These are phyloP conservation scores for Pterostichus niger DNA, from an alignment of 2,888 invertebrate species.

Conservation along the genomic window DNA sequence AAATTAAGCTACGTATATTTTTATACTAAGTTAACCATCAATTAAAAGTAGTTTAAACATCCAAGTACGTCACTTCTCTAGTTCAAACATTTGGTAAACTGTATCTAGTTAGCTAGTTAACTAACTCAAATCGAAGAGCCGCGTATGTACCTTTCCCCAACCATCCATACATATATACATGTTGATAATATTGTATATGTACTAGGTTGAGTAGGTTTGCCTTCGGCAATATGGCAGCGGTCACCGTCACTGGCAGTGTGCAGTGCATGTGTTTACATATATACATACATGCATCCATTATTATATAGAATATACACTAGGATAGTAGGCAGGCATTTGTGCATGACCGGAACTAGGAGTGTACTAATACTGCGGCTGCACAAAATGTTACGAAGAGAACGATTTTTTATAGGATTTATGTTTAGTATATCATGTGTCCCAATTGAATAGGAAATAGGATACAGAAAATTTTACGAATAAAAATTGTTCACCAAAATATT, in stretches of 20 bases:
- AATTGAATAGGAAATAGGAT: too few species aligned
- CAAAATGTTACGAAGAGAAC: too few species aligned
- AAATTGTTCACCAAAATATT: too few species aligned
- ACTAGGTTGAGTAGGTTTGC: neutral
- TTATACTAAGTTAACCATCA: too few species aligned
- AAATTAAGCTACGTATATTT: too few species aligned
- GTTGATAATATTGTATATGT: constrained; percentile 24
- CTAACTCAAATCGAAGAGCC: neutral
- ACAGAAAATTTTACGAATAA: too few species aligned
- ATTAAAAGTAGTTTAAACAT: neutral
- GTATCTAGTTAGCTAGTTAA: neutral
- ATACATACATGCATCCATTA: constrained; percentile 34
- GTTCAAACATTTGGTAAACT: neutral
- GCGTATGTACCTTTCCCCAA: neutral
- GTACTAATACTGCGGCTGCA: too few species aligned
- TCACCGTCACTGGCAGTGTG: constrained; percentile 22
- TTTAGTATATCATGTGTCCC: too few species aligned
- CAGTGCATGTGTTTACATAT: constrained; percentile 40
- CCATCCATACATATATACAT: constrained; percentile 5
- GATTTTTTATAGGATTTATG: too few species aligned
- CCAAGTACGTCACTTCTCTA: neutral
- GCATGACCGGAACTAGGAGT: too few species aligned
- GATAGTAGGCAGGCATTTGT: too few species aligned
- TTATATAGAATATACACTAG: constrained; percentile 9
- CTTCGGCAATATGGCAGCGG: constrained; percentile 11